Conservation (phyloP, 2,888 invertebrate genomes). For the Scaeva pyrastri region DNA sequence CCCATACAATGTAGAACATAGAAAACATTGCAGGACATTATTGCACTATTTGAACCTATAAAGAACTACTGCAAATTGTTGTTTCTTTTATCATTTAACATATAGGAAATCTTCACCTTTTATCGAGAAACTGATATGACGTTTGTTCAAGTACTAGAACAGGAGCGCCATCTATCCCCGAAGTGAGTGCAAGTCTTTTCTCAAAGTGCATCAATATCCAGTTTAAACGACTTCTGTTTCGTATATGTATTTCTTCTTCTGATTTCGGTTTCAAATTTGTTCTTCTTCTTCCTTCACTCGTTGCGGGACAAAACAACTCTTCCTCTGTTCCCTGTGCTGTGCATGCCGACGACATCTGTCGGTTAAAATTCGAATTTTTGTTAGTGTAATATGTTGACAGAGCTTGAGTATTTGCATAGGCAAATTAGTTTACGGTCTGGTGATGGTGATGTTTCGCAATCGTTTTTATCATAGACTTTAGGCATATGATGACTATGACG, state of each 20-base stretch:
- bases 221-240: constrained; percentile 39
- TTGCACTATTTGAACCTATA: too few species aligned
- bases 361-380: constrained; percentile 67
- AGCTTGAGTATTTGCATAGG: constrained; percentile 71
- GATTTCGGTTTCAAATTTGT: constrained; percentile 59
- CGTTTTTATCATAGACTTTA: constrained; percentile 65
- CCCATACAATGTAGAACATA: too few species aligned
- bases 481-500: too few species aligned
- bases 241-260: constrained; percentile 66
- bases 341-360: constrained; percentile 74
- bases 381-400: constrained; percentile 10
- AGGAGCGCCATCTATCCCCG: neutral
- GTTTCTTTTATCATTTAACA: too few species aligned
- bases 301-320: neutral
- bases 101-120: too few species aligned
- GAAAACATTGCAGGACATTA: too few species aligned
- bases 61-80: too few species aligned
- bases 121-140: too few species aligned
- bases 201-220: constrained; percentile 11
- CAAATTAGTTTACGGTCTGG: constrained; percentile 76
- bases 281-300: constrained; percentile 24
- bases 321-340: neutral
- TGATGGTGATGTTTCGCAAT: constrained; percentile 74
- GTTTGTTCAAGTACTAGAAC: too few species aligned
- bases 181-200: neutral